Evolutionary conservation across 2,888 invertebrate genomes (phyloP), one percentile per base, ranked within the genome.

Genomic region (Drosophila neotestacea): DNA sequence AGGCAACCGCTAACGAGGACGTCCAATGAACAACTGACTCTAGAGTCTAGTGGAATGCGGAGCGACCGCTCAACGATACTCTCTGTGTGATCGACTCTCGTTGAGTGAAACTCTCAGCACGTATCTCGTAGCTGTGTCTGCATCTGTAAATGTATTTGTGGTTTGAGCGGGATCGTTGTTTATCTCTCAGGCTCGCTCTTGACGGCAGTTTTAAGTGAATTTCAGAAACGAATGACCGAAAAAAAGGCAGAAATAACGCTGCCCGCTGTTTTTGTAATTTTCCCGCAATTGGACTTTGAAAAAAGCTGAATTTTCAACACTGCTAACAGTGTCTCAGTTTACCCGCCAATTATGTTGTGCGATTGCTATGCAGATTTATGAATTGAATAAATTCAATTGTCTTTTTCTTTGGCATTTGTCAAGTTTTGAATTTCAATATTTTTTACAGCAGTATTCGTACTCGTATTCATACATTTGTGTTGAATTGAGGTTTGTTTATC

Each of bases 11-110:
- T 88, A 89, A 84, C 84, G 90, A 90, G 89, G 91, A 91, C 90
- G 90, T 91, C 86, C 91, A 89, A 89, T 83, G 81, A 90, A 90
- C 91, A 90, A 91, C 91, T 91, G 84, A 90, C 74, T 81, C 75
- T 77, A 77, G 66, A 62, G 72, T 81, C 75, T 77, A 77, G 66
- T 61, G 73, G 83, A 85, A 82, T 85, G 75, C 71, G 71, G 44
- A 60, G 32, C 69, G 70, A 68, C 64, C 41, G 73, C 77, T 71
- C 75, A 65, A 59, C 79, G 41, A 27, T 44, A 47, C 59, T 30
- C 36, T 54, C 63, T n/a, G 30, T 22, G 42, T 54, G 41, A 11
- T 11, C n/a, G 36, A 44, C 71, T 73, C 75, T 77, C 77, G 55
- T 70, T 76, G 84, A 82, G 82, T 88, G 79, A 74, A 85, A 90